Base-by-base conservation (phyloP, 2,113 vertebrate species). In the Pomatostomus ruficeps region DNA sequence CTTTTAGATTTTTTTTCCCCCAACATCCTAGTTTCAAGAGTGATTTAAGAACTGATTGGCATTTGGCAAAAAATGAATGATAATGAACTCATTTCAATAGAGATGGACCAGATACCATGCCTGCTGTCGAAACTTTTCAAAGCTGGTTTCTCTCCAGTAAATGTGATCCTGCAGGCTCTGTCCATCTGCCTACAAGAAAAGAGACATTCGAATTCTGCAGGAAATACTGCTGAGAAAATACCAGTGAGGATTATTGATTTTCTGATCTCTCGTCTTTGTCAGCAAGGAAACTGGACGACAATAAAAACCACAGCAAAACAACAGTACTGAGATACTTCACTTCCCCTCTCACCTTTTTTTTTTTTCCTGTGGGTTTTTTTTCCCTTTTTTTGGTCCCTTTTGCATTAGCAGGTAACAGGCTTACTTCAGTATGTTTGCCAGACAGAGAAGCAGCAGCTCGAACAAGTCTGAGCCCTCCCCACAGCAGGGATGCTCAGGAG, bases 21-120 rank as follows among this genome's bases (percentile, higher is more conserved):
- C 45, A 91, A 88, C 48, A 82, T 92, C 85, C 68, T 92, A 87
- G 96, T 96, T 97, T 97, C 93, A 97, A 94, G 92, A 97, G 84
- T 96, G 95, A 97, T 96, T 97, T 96, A 97, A 96, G 93, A 94
- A 97, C 93, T 98, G 97, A 97, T 97, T 97, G 97, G 96, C 97
- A 98, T 96, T 98, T 97, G 97, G 96, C 97, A 97, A 97, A 97
- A 97, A 96, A 97, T 93, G 97, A 97, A 98, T 96, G 92, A 80
- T 97, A 97, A 97, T 97, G 96, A 97, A 96, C 95, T 97, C 94
- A 90, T 98, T 98, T 97, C 86, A 96, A 93, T 89, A 96, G 97
- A 97, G 97, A 98, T 97, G 96, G 97, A 97, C 96, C 79, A 95
- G 97, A 97, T 94, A 97, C 81, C 95, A 93, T 17, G 94, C 97